phyloP scores from a whole-genome alignment of 2,797 vertebrate genomes.

The Lacerta viridis region DNA sequence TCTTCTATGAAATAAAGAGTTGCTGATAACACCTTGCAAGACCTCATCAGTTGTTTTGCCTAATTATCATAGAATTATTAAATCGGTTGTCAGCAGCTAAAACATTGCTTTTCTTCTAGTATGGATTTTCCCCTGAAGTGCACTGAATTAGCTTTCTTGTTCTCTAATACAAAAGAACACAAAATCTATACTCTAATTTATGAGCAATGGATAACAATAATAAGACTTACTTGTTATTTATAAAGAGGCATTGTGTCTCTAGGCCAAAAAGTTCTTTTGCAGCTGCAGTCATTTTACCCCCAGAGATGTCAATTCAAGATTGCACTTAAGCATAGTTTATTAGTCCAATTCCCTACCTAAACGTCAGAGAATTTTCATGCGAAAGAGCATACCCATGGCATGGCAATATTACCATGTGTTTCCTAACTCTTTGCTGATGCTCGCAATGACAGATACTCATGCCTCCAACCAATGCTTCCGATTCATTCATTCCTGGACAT shows the following conservation, averaged over 20 bases:
- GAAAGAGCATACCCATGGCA: conserved; percentile 39
- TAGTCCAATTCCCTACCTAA: conserved; percentile 65
- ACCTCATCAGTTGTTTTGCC: conserved; percentile 43
- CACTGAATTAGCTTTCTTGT: conserved; percentile 64
- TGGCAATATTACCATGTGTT: conserved; percentile 44
- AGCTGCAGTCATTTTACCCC: conserved; percentile 49
- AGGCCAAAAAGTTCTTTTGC: conserved; percentile 59
- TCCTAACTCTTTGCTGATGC: conserved; percentile 40
- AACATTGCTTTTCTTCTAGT: conserved; percentile 57
- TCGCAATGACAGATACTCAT: conserved; percentile 56
- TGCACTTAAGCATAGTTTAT: conserved; percentile 70
- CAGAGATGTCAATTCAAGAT: conserved; percentile 57
- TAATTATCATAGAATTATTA: conserved; percentile 57
- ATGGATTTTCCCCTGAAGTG: conserved; percentile 61
- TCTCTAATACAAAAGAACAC: conserved; percentile 55
- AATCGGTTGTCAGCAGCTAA: conserved; percentile 52
- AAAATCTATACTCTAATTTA: conserved; percentile 73
- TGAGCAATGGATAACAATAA: conserved; percentile 69
- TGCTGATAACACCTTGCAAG: conserved; percentile 43
- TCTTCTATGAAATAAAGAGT: conserved; percentile 23
- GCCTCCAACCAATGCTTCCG: conserved; percentile 63
- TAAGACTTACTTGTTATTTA: conserved; percentile 63
- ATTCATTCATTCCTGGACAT: conserved; percentile 71
- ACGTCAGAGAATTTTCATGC: conserved; percentile 64
- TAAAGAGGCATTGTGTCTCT: conserved; percentile 61